These are phyloP conservation scores for Limonius californicus DNA, from an alignment of 1,140 invertebrate genomes.

Conservation along the genomic window DNA sequence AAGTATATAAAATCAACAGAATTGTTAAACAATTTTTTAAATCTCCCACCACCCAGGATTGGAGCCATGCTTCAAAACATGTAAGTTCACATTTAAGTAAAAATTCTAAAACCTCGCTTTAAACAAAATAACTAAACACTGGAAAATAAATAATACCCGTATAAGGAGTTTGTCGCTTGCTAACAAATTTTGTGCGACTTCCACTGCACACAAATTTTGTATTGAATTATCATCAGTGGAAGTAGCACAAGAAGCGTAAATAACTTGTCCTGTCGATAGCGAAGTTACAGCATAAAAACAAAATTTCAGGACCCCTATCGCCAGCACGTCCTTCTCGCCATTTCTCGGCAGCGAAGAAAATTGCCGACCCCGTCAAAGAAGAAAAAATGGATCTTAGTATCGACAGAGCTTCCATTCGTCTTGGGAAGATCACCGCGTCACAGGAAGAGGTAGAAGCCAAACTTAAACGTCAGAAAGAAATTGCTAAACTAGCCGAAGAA, in stretches of 20 bases:
- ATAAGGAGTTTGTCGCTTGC: background rate
- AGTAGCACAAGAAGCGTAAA: too few species aligned
- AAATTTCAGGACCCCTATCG: constrained; percentile 54
- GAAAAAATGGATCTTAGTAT: background rate
- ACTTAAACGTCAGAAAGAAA: constrained; percentile 46
- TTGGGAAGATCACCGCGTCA: background rate
- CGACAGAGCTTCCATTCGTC: background rate
- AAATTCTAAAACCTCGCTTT: background rate
- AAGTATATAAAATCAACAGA: background rate
- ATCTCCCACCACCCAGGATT: background rate
- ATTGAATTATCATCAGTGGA: too few species aligned
- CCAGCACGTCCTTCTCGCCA: constrained; percentile 60
- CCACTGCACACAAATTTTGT: too few species aligned
- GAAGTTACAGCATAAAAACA: too few species aligned
- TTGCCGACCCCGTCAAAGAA: constrained; percentile 26
- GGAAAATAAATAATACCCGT: background rate
- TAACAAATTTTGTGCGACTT: too few species aligned
- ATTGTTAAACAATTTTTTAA: constrained; percentile 2
- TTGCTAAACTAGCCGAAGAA: constrained; percentile 58
- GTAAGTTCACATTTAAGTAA: constrained; percentile 17
- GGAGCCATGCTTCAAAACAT: background rate
- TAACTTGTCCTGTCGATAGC: too few species aligned
- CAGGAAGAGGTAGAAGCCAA: background rate
- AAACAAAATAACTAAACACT: constrained; percentile 6
- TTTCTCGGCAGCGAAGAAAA: constrained; percentile 47